Evolutionary conservation across 2,888 invertebrate species (phyloP).

Genomic region (Cephus pygmeus): DNA sequence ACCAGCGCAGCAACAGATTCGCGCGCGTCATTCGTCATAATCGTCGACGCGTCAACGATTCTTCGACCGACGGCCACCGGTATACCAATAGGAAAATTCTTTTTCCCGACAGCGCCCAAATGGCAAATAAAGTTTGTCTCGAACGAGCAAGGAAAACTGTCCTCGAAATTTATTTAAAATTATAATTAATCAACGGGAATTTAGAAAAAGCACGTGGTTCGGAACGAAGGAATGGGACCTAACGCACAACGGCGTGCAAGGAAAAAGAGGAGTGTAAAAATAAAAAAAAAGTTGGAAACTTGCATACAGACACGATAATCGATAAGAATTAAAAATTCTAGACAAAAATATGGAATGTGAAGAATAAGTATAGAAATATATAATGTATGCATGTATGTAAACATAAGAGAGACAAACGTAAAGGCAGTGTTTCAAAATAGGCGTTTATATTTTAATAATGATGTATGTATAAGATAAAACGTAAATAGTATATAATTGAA

Average conservation of each 20-base stretch:
- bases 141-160: not conserved
- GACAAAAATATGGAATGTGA: not conserved
- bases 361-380: not conserved
- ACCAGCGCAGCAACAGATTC: slow-evolving; percentile 16
- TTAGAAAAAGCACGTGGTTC: no score
- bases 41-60: slow-evolving; percentile 27
- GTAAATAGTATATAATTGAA: slow-evolving; percentile 1
- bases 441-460: slow-evolving; percentile 57
- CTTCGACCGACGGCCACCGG: slow-evolving; percentile 19
- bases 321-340: slow-evolving; percentile 25
- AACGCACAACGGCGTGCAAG: not conserved
- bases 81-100: no score
- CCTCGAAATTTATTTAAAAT: no score
- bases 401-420: not conserved
- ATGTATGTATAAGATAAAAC: slow-evolving; percentile 22
- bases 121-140: no score
- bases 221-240: not conserved
- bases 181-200: no score
- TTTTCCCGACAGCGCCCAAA: no score
- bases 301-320: slow-evolving; percentile 17
- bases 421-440: slow-evolving; percentile 53
- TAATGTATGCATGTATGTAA: not conserved
- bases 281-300: slow-evolving; percentile 23
- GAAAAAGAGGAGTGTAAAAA: not conserved
- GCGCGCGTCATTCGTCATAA: slow-evolving; percentile 21